Evolutionary conservation across 2,888 invertebrate genomes (phyloP).

Genomic region (Polymixis flavicincta): DNA sequence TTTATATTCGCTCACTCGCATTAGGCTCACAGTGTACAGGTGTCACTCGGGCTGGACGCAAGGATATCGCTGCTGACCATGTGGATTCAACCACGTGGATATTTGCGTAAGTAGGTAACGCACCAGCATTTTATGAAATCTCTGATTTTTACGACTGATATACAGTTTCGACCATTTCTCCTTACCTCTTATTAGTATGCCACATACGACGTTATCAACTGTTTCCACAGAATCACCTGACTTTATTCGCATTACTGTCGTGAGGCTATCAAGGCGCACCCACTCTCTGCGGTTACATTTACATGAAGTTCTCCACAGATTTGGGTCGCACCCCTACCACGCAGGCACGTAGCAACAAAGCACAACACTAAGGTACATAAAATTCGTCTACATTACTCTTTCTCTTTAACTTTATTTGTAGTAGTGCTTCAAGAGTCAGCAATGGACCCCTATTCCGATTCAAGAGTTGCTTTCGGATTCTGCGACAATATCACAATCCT

Average conservation of each 20-base stretch:
- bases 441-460: slow-evolving; percentile 50
- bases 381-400: slow-evolving; percentile 50
- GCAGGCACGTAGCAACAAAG: slow-evolving; percentile 12
- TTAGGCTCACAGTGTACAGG: not conserved
- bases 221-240: slow-evolving; percentile 56
- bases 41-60: not conserved
- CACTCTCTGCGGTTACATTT: slow-evolving; percentile 67
- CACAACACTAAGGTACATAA: slow-evolving; percentile 1
- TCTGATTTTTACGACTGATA: slow-evolving; percentile 38
- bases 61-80: too few species aligned
- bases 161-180: slow-evolving; percentile 33
- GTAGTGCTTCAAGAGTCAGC: slow-evolving; percentile 22
- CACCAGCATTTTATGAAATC: slow-evolving; percentile 11
- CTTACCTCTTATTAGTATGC: slow-evolving; percentile 62
- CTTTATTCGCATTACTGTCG: slow-evolving; percentile 41
- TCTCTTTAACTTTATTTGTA: not conserved
- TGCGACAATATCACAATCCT: slow-evolving; percentile 35
- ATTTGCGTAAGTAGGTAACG: not conserved
- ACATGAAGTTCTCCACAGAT: slow-evolving; percentile 50
- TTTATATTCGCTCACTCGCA: not conserved
- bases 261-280: slow-evolving; percentile 69
- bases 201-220: slow-evolving; percentile 44
- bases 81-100: slow-evolving; percentile 21
- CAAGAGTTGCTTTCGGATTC: slow-evolving; percentile 10
- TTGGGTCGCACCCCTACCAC: slow-evolving; percentile 52